Base-by-base conservation (phyloP, 92 coral and sea anemone genomes). In the Phenganax marumi region DNA sequence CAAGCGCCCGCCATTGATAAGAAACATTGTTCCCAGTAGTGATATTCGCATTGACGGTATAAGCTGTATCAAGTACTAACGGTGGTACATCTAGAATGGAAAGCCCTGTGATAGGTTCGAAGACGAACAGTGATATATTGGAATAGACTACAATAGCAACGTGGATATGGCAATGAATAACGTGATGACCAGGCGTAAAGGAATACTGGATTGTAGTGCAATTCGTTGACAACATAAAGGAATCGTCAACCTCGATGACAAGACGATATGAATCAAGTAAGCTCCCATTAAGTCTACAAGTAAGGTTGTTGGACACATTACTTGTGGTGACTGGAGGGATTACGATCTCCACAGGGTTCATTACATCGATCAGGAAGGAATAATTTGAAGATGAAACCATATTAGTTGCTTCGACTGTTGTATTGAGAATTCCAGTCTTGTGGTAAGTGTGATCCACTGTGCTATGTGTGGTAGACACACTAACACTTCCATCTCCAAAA, bases 1-100 rank as follows among this genome's bases (percentile, higher is more conserved):
- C 86, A 14, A 76, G 73, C 19, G 90, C 43, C 33, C 56, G 75
- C 97, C 97, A 95, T 47, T 76, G 86, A 76, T 83, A 92, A 0
- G 97, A 87, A 57, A 95, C 79, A 72, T 95, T 92, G 47, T 92
- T 95, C 11, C 98, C 98, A 18, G 91, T 85, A 1, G 61, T 50
- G 17, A 89, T 80, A 49, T 80, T 49, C 12, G 92, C 93, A 50
- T 19, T 50, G 39, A 92, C 91, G 8, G 88, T 84, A 52, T 91
- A 84, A 51, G 55, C 85, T 39, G 93, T 90, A 65, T 56, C 75
- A 18, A 95, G 73, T 68, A 85, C 93, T 12, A 88, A 86, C 10
- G 93, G 97, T 5, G 88, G 87, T 39, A 95, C 68, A 52, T 88
- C 84, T 57, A 80, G 73, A 22, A 95, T 79, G 8, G 83, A 61